A percentile compares a stretch with the other conserved stretches of the same genome.
Evolutionary conservation across 2,797 vertebrate genomes (phyloP).

Genomic region (Poecilia gillii): DNA sequence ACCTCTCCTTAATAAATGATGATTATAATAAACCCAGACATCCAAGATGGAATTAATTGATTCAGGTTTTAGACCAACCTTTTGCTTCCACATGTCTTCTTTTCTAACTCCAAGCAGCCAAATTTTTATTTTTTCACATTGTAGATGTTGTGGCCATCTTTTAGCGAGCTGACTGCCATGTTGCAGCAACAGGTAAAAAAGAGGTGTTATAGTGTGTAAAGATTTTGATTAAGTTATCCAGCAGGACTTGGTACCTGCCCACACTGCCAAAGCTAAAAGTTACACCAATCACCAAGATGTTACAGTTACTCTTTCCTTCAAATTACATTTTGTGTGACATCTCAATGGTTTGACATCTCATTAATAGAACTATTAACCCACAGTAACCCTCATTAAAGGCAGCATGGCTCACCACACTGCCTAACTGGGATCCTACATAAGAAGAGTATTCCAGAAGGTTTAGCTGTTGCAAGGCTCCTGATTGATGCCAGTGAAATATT

Average conservation of each 20-base stretch:
- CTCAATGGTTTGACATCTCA: not conserved
- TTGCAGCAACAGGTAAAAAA: not conserved
- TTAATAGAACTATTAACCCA: not conserved
- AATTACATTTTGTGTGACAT: not conserved
- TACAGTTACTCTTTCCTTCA: not conserved
- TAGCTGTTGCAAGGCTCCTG: not conserved
- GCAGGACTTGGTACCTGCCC: not conserved
- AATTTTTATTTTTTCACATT: not conserved
- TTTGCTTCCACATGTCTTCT: no score
- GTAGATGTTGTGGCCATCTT: not conserved
- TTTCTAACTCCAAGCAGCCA: not conserved
- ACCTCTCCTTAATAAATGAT: no score
- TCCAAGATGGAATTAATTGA: no score
- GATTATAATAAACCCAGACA: no score
- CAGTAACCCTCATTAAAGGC: not conserved
- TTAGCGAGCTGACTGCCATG: not conserved
- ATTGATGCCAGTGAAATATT: not conserved
- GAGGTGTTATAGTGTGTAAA: not conserved
- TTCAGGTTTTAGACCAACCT: no score
- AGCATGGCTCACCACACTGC: not conserved
- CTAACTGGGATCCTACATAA: not conserved
- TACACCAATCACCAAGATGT: not conserved
- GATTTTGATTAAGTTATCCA: not conserved
- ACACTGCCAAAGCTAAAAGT: not conserved
- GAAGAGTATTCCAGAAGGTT: not conserved